Conservation (phyloP, 2,888 invertebrate species). For the Nephrotoma flavescens region DNA sequence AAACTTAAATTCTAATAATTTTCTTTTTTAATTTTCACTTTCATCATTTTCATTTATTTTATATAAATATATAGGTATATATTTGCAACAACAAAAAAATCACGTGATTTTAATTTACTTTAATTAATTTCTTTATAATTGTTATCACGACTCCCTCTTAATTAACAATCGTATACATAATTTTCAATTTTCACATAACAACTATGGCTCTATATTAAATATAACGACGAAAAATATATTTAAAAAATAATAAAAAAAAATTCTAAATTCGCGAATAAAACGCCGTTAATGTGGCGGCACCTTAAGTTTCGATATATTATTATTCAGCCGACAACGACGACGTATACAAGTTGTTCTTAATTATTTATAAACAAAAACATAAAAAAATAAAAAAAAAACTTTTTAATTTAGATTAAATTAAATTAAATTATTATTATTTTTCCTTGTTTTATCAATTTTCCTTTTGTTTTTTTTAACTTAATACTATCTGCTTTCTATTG, state of each 20-base stretch:
- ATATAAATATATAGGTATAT: neutral
- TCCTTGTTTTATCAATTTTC: neutral
- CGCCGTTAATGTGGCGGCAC: neutral
- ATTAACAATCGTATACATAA: neutral
- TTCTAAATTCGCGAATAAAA: neutral
- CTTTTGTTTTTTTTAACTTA: neutral
- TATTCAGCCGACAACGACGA: neutral
- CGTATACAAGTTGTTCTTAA: neutral
- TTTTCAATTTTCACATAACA: neutral
- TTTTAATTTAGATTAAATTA: neutral
- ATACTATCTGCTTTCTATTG: neutral
- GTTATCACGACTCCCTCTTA: neutral
- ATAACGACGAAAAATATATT: neutral
- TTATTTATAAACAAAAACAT: neutral
- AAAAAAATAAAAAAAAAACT: neutral
- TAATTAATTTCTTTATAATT: neutral
- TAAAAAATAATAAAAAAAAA: neutral
- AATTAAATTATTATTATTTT: neutral
- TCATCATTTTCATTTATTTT: neutral
- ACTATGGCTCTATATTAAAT: neutral
- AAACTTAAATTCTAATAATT: neutral
- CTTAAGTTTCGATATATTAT: neutral
- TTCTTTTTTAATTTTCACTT: constrained; percentile 46
- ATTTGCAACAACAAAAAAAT: neutral
- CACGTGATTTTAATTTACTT: neutral